Percentiles rank a stretch among this genome's conserved stretches.
Evolutionary conservation across 2,888 invertebrate species (phyloP).

Genomic region (Orchesella flavescens): DNA sequence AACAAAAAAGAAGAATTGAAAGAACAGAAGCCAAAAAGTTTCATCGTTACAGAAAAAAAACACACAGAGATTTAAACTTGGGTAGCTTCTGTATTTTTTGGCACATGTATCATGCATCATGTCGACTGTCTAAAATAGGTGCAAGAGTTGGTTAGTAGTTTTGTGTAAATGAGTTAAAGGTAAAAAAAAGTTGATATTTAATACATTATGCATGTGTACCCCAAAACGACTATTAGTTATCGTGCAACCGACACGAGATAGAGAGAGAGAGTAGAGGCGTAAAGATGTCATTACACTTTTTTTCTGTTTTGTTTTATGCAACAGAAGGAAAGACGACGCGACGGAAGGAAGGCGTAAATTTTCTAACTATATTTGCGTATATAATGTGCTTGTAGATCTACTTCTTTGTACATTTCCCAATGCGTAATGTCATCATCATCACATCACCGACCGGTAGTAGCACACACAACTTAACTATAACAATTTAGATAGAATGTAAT

Average conservation of each 20-base stretch:
- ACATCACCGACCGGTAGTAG: slow-evolving; percentile 4
- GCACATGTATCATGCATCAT: slow-evolving; percentile 19
- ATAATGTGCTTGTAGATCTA: too few relatives aligned
- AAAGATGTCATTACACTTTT: slow-evolving; percentile 20
- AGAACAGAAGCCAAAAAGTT: slow-evolving; percentile 20
- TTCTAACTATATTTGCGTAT: not conserved
- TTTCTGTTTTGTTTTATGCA: not conserved
- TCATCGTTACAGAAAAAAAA: not conserved
- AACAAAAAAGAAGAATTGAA: not conserved
- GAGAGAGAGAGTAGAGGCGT: too few relatives aligned
- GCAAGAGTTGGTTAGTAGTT: not conserved
- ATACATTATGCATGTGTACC: not conserved
- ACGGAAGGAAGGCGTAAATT: slow-evolving; percentile 32
- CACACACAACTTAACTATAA: slow-evolving; percentile 28
- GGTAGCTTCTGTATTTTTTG: slow-evolving; percentile 6
- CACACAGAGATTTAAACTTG: not conserved
- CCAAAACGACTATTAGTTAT: not conserved
- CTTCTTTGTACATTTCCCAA: too few relatives aligned
- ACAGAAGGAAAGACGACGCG: not conserved
- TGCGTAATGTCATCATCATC: not conserved
- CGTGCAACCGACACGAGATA: too few relatives aligned
- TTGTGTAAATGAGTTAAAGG: not conserved
- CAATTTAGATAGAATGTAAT: slow-evolving; percentile 16
- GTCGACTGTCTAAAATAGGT: not conserved
- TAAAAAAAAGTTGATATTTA: not conserved